Percentiles rank a stretch among this genome's conserved stretches.
Conservation (phyloP, 2,888 invertebrate genomes). For the Listrodromus nycthemerus region DNA sequence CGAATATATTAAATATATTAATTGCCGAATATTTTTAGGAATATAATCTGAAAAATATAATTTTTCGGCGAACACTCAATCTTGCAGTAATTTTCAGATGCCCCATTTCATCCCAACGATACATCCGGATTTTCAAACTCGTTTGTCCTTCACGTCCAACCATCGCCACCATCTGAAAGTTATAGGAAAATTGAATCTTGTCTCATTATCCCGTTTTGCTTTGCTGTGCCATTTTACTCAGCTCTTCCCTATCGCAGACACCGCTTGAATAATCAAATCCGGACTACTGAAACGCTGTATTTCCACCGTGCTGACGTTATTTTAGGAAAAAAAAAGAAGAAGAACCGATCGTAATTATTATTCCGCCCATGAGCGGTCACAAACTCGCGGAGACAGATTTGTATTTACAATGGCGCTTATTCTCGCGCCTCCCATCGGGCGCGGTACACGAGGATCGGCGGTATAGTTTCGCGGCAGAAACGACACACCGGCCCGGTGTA, state of each 20-base stretch:
- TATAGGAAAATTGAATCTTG: too few species aligned
- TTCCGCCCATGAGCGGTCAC: conserved; percentile 69
- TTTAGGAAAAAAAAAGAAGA: conserved; percentile 67
- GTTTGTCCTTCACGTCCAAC: too few species aligned
- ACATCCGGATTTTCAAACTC: too few species aligned
- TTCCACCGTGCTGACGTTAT: conserved; percentile 69
- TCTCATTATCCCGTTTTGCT: too few species aligned
- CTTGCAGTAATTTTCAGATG: too few species aligned
- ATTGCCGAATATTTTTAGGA: not conserved
- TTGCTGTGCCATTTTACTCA: too few species aligned
- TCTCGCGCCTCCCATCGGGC: conserved; percentile 9
- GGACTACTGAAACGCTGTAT: conserved; percentile 30
- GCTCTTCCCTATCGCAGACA: too few species aligned
- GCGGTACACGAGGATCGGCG: not conserved
- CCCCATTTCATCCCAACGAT: too few species aligned
- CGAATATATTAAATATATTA: not conserved
- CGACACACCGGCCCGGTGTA: conserved; percentile 11
- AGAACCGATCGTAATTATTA: conserved; percentile 76
- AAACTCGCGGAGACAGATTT: not conserved
- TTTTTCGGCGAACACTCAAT: not conserved
- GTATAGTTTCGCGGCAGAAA: conserved; percentile 14
- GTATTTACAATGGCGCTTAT: not conserved
- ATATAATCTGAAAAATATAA: not conserved
- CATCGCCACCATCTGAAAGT: too few species aligned
- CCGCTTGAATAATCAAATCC: not conserved